Evolutionary conservation across 2,888 invertebrate genomes (phyloP), one percentile per base, ranked within the genome.

Genomic region (Cosmia trapezina): DNA sequence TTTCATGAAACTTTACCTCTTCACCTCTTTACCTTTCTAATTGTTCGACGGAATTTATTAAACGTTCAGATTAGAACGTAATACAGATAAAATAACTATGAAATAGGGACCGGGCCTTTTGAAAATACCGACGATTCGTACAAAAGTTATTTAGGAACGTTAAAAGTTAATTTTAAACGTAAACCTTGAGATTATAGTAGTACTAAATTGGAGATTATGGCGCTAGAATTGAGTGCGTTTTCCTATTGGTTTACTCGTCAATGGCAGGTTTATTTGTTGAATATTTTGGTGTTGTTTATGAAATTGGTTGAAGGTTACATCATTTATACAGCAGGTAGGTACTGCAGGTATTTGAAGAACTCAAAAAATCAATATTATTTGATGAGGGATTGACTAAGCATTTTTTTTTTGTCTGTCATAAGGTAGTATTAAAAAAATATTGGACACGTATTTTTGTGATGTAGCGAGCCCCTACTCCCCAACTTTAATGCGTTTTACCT

Each of bases 41-140:
- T 86, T 78, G 68, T 72, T 60, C 60, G 62, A 73, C 57, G 66
- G 68, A 81, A 83, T 78, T 85, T 86, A 85, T 86, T 85, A 76
- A 84, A 84, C 51, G 64, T 70, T 57, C 57, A 71, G 72, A 85
- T 87, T 81, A 81, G 61, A 80, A 78, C 74, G 68, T 84, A 81
- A 81, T 74, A 70, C 60, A 76, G 76, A 80, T 75, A 78, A 87
- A 86, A 81, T 79, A 77, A 81, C 87, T 87, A 86, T 78, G 84
- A 83, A 84, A 84, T 80, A 83, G 54, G 76, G 72, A 73, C 62
- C 59, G 59, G 28, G 60, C 37, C 49, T 37, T 79, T 61, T 57
- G 47, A 33, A 54, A 47, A 71, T 64, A 33, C 82, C 41, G 28
- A 57, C 53, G 49, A 71, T 81, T 64, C 63, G 59, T 67, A 75